These are phyloP conservation scores for Eudasyphora cyanicolor DNA, from an alignment of 2,888 invertebrate species.

Conservation along the genomic window DNA sequence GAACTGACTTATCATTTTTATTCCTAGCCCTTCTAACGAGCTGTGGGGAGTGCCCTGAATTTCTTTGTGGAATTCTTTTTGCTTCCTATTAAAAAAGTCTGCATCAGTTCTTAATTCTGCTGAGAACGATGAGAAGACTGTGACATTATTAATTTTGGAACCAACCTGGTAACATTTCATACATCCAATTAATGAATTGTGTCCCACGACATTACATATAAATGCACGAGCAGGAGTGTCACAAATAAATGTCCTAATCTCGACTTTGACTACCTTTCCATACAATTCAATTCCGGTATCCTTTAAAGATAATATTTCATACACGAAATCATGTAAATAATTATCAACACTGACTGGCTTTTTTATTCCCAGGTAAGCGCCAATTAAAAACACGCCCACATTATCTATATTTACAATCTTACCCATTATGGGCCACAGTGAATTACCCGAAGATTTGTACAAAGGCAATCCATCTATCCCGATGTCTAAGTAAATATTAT, in stretches of 20 bases:
- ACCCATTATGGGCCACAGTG: slow-evolving; percentile 20
- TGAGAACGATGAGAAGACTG: neutral
- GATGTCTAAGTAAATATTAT: slow-evolving; percentile 2
- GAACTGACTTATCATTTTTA: slow-evolving; percentile 39
- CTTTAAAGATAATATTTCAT: neutral
- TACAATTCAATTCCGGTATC: neutral
- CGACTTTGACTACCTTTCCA: neutral
- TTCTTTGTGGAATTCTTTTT: slow-evolving; percentile 7
- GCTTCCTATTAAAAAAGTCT: slow-evolving; percentile 22
- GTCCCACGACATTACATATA: slow-evolving; percentile 8
- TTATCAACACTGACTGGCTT: neutral
- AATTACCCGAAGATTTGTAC: slow-evolving; percentile 18
- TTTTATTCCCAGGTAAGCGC: slow-evolving; percentile 13
- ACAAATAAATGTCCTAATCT: neutral
- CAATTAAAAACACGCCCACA: neutral
- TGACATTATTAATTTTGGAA: neutral
- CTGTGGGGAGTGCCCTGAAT: neutral
- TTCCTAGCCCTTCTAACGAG: slow-evolving; percentile 10
- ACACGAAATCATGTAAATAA: slow-evolving; percentile 8
- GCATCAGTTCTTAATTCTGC: slow-evolving; percentile 19
- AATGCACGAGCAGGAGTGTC: slow-evolving; percentile 16
- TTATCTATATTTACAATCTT: slow-evolving; percentile 10
- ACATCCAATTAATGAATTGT: neutral
- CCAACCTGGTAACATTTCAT: slow-evolving; percentile 9
- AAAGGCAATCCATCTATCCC: slow-evolving; percentile 33